Evolutionary conservation across 2,888 invertebrate species (phyloP).

Genomic region (Acanthococcus lagerstroemiae): DNA sequence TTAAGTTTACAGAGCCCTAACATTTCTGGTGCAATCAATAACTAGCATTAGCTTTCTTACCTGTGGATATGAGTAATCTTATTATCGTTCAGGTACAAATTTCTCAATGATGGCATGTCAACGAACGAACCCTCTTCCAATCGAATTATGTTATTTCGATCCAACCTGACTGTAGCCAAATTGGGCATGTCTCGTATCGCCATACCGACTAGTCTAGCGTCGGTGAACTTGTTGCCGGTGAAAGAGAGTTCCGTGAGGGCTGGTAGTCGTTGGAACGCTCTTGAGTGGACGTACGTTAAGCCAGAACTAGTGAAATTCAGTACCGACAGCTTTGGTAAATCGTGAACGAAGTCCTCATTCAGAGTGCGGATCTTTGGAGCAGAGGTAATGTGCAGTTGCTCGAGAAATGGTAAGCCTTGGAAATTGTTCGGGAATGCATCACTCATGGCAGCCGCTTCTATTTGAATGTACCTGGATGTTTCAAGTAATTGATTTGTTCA

Average conservation of each 20-base stretch:
- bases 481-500: no score
- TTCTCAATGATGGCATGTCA: slow-evolving; percentile 59
- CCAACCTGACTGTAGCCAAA: slow-evolving; percentile 58
- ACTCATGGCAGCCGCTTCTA: slow-evolving; percentile 57
- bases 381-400: slow-evolving; percentile 64
- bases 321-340: slow-evolving; percentile 55
- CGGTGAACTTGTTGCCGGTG: slow-evolving; percentile 60
- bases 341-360: slow-evolving; percentile 62
- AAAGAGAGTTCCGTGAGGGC: slow-evolving; percentile 58
- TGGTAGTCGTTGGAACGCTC: slow-evolving; percentile 63
- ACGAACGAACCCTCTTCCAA: slow-evolving; percentile 69
- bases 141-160: slow-evolving; percentile 59
- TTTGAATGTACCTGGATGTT: slow-evolving; percentile 49
- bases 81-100: slow-evolving; percentile 59
- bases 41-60: no score
- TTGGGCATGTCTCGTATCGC: slow-evolving; percentile 64
- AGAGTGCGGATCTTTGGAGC: slow-evolving; percentile 52
- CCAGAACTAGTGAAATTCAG: slow-evolving; percentile 69
- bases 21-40: no score
- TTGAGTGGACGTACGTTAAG: slow-evolving; percentile 63
- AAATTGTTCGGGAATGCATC: slow-evolving; percentile 60
- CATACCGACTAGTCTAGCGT: slow-evolving; percentile 71
- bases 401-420: slow-evolving; percentile 52
- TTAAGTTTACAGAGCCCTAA: no score
- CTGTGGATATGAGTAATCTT: slow-evolving; percentile 55